Percentiles rank a stretch among this genome's conserved stretches.
Conservation (phyloP, 2,797 vertebrate species). For the Zenarchopterus dispar region DNA sequence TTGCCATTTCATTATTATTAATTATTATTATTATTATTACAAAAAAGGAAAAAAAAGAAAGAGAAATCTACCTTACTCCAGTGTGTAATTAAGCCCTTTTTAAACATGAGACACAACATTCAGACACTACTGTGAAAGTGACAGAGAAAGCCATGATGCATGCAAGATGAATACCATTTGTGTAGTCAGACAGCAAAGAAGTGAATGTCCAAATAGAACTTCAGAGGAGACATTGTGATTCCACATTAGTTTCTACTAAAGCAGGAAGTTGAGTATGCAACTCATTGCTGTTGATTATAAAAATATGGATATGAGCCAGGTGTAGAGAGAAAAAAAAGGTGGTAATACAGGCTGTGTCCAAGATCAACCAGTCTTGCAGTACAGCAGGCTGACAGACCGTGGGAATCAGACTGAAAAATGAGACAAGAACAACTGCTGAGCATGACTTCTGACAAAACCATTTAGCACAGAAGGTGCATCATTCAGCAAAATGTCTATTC, state of each 20-base stretch:
- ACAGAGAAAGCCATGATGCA: too few relatives aligned
- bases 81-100: too few relatives aligned
- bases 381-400: slow-evolving; percentile 44
- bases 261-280: neutral
- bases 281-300: slow-evolving; percentile 22
- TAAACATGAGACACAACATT: too few relatives aligned
- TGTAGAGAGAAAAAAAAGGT: slow-evolving; percentile 26
- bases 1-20: neutral
- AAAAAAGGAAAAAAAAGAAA: neutral
- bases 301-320: slow-evolving; percentile 38
- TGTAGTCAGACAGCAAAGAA: too few relatives aligned
- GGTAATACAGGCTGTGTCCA: slow-evolving; percentile 30
- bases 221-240: too few relatives aligned
- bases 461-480: slow-evolving; percentile 9
- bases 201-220: too few relatives aligned
- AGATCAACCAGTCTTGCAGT: slow-evolving; percentile 41
- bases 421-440: slow-evolving; percentile 31
- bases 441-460: slow-evolving; percentile 27
- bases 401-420: slow-evolving; percentile 45
- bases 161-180: too few relatives aligned
- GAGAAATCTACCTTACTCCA: neutral
- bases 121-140: too few relatives aligned
- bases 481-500: slow-evolving; percentile 5
- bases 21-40: too few relatives aligned
- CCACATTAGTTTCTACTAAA: neutral